Percentiles rank a stretch among this genome's conserved stretches.
Conservation (phyloP, 2,113 vertebrate species). For the Phrynosoma blainvillii region DNA sequence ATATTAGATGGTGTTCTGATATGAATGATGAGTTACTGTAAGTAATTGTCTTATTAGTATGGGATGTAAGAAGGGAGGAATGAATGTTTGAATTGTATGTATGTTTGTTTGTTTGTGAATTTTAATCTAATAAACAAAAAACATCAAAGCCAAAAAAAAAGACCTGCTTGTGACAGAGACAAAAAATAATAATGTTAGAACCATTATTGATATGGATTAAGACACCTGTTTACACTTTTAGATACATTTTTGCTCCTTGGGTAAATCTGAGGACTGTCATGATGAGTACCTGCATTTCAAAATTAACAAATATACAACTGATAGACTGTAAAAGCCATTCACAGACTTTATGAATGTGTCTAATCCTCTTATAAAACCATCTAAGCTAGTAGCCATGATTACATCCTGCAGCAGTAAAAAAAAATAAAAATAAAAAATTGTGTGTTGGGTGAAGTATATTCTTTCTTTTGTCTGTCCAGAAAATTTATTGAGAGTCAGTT, state of each 20-base stretch:
- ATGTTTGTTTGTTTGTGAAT: no score
- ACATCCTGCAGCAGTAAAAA: neutral
- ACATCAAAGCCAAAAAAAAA: no score
- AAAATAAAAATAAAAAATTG: neutral
- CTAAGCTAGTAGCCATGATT: neutral
- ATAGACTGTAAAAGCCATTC: neutral
- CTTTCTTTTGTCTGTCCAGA: neutral
- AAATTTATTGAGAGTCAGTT: neutral
- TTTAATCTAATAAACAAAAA: no score
- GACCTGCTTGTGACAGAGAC: neutral
- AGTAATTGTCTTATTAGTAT: no score
- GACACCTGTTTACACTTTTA: neutral
- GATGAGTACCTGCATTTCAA: no score
- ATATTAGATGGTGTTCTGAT: no score
- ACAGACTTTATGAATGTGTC: neutral
- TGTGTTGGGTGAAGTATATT: neutral
- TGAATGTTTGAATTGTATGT: no score
- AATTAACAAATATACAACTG: neutral
- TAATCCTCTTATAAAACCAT: neutral
- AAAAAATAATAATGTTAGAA: neutral
- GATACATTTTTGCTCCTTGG: neutral
- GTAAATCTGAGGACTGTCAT: neutral
- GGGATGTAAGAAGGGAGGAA: no score
- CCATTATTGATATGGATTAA: neutral
- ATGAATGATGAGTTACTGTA: no score